Evolutionary conservation across 2,113 vertebrate species (phyloP).

Genomic region (Anguilla japonica): DNA sequence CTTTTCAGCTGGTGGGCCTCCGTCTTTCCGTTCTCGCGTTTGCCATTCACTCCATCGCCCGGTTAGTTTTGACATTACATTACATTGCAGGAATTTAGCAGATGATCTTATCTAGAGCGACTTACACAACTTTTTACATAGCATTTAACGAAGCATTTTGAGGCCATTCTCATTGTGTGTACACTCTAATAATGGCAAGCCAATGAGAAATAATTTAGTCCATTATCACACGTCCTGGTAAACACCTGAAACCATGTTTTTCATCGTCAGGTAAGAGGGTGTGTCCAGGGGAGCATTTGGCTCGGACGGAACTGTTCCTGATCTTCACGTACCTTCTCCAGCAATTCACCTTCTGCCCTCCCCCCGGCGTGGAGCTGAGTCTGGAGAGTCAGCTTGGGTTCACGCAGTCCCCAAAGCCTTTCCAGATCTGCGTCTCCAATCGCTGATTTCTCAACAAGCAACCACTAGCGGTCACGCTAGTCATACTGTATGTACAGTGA

Average conservation of each 20-base stretch:
- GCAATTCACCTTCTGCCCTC: background rate
- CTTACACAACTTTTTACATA: too few species aligned
- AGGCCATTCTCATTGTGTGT: background rate
- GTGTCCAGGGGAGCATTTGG: conserved; percentile 66
- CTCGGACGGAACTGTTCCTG: conserved; percentile 64
- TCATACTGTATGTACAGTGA: too few species aligned
- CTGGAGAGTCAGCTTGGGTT: background rate
- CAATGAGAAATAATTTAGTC: background rate
- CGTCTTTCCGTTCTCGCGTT: background rate
- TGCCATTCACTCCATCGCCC: background rate
- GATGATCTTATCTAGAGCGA: too few species aligned
- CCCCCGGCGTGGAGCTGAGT: background rate
- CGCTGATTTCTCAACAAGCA: background rate
- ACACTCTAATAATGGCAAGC: background rate
- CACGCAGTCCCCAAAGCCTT: background rate
- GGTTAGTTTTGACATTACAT: background rate
- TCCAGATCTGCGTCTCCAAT: background rate
- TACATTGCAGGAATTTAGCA: too few species aligned
- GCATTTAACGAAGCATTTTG: background rate
- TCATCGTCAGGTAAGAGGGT: conserved; percentile 55
- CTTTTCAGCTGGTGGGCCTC: conserved; percentile 69
- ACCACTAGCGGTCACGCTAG: background rate
- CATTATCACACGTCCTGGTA: background rate
- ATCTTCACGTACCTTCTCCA: conserved; percentile 63
- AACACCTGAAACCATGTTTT: background rate